A percentile compares a stretch with the other conserved stretches of the same genome.
Conservation (phyloP, 2,797 vertebrate species). For the Argentina silus region DNA sequence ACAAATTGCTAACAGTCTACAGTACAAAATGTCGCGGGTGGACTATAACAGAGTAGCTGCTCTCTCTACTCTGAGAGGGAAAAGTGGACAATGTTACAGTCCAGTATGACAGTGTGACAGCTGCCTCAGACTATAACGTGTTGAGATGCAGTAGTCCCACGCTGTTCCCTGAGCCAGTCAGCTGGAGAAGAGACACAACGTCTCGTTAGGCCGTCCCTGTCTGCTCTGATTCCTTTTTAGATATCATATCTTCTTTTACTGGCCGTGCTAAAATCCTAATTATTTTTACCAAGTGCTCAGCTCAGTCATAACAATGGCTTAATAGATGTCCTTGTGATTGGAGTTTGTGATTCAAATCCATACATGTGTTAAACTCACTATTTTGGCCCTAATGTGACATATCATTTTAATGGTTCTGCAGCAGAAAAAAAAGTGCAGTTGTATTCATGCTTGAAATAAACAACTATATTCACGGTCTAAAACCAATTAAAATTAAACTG, state of each 20-base stretch:
- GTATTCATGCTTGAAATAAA: no score
- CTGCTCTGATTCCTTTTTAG: constrained; percentile 4
- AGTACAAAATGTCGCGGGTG: not conserved
- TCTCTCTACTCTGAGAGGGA: not conserved
- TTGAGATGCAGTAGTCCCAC: not conserved
- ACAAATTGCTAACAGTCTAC: not conserved
- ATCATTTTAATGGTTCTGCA: not conserved
- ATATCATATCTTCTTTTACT: not conserved
- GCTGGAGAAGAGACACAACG: not conserved
- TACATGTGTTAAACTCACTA: not conserved
- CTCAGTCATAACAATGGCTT: not conserved
- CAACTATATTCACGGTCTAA: no score
- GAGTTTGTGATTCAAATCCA: not conserved
- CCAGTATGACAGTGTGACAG: constrained; percentile 4
- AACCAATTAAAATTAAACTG: no score
- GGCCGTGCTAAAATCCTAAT: not conserved
- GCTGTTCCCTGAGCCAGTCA: not conserved
- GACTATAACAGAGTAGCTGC: not conserved
- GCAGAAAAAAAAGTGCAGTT: not conserved
- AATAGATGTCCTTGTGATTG: not conserved
- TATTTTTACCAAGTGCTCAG: not conserved
- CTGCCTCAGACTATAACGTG: not conserved
- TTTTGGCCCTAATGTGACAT: not conserved
- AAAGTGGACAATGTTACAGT: not conserved
- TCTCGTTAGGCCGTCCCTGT: not conserved